Evolutionary conservation across 2,888 invertebrate genomes (phyloP).

Genomic region (Scotopteryx bipunctaria): DNA sequence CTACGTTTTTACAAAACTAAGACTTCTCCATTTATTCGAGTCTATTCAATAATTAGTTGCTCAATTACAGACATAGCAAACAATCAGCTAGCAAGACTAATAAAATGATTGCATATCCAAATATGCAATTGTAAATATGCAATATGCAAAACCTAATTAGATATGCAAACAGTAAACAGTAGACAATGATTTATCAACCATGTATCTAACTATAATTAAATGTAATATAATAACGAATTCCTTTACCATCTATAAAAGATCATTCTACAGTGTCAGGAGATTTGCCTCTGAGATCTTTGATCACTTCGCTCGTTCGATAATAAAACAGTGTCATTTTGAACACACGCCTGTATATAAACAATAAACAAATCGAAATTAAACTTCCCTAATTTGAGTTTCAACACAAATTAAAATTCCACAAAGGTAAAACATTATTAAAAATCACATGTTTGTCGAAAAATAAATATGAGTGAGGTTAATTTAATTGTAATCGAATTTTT

Average conservation of each 20-base stretch:
- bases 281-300: too few relatives aligned
- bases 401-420: slow-evolving; percentile 64
- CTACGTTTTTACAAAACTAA: background rate
- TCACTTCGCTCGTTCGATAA: too few relatives aligned
- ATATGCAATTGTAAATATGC: background rate
- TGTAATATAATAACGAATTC: too few relatives aligned
- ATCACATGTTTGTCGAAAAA: slow-evolving; percentile 61
- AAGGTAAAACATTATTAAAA: slow-evolving; percentile 48
- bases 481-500: slow-evolving; percentile 82
- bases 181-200: background rate
- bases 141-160: slow-evolving; percentile 8
- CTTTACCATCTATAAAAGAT: too few relatives aligned
- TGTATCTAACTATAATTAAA: background rate
- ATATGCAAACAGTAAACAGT: slow-evolving; percentile 21
- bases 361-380: background rate
- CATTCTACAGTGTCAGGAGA: too few relatives aligned
- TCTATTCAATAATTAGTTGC: slow-evolving; percentile 21
- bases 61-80: slow-evolving; percentile 25
- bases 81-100: slow-evolving; percentile 32
- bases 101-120: slow-evolving; percentile 23
- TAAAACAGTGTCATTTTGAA: too few relatives aligned
- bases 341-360: too few relatives aligned
- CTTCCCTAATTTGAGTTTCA: background rate
- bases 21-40: too few relatives aligned
- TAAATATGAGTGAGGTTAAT: slow-evolving; percentile 76